Evolutionary conservation across 2,797 vertebrate genomes (phyloP).

Genomic region (Enteromius thamalakanensis): DNA sequence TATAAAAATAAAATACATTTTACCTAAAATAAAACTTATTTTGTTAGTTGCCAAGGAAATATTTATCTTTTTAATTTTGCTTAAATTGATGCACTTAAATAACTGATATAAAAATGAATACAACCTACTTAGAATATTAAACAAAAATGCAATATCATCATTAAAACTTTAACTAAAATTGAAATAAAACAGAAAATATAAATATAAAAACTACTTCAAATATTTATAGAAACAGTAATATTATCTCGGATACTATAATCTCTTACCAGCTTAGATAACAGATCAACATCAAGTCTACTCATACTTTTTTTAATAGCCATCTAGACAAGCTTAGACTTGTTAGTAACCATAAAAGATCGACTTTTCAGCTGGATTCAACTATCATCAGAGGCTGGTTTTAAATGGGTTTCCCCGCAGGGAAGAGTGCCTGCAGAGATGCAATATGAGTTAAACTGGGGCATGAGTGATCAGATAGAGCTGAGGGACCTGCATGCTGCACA

Average conservation of each 20-base stretch:
- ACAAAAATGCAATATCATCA: not conserved
- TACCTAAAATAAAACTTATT: not conserved
- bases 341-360: not conserved
- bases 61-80: not conserved
- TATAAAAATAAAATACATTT: not conserved
- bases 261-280: not conserved
- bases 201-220: not conserved
- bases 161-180: not conserved
- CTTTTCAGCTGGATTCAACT: not conserved
- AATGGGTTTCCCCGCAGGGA: conserved; percentile 16
- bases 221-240: not conserved
- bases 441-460: conserved; percentile 30
- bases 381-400: conserved; percentile 3
- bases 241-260: not conserved
- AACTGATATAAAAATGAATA: not conserved
- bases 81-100: not conserved
- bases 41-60: not conserved
- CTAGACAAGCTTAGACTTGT: not conserved
- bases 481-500: not conserved
- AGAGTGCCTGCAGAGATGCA: conserved; percentile 18
- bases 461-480: conserved; percentile 1
- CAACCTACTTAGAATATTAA: not conserved
- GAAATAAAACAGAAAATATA: not conserved
- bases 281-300: not conserved
- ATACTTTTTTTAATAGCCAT: not conserved